Evolutionary conservation across 30 jellyfish, hydroid and myxozoan genomes (phyloP).

Genomic region (Cassiopea xamachana): DNA sequence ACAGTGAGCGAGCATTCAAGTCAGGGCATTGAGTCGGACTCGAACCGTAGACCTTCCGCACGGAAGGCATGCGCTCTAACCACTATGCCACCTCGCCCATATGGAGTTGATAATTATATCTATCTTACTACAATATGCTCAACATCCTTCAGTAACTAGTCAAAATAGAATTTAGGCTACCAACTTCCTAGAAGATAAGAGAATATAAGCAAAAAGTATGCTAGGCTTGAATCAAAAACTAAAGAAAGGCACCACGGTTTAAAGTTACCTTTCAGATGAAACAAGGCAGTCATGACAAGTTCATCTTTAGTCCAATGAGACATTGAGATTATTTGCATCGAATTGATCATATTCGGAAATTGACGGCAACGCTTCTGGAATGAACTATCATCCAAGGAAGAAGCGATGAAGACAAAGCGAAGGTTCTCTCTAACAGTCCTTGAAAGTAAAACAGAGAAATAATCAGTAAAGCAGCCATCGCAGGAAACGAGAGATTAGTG

Average conservation of each 20-base stretch:
- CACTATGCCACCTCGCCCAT: too few relatives aligned
- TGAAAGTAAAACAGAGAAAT: background rate
- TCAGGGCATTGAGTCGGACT: too few relatives aligned
- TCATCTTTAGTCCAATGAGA: conserved; percentile 80
- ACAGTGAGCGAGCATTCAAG: too few relatives aligned
- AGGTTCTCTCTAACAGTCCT: conserved; percentile 83
- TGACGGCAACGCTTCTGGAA: conserved; percentile 72
- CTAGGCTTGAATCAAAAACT: too few relatives aligned
- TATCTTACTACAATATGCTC: too few relatives aligned
- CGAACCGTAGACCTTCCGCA: too few relatives aligned
- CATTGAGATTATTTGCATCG: conserved; percentile 66
- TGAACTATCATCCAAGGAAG: conserved; percentile 52
- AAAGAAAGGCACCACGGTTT: background rate
- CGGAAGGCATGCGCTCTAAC: too few relatives aligned
- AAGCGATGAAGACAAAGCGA: conserved; percentile 69
- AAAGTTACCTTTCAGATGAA: conserved; percentile 58
- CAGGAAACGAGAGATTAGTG: background rate
- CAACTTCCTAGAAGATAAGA: too few relatives aligned
- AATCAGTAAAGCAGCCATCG: background rate
- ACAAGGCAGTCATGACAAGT: conserved; percentile 61
- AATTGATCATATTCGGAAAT: conserved; percentile 73
- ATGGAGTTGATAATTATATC: too few relatives aligned
- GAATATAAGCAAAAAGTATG: too few relatives aligned
- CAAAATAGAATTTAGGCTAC: too few relatives aligned
- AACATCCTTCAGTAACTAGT: too few relatives aligned